phyloP scores from a whole-genome alignment of 2,797 vertebrate genomes.

The Pseudochirops corinnae region DNA sequence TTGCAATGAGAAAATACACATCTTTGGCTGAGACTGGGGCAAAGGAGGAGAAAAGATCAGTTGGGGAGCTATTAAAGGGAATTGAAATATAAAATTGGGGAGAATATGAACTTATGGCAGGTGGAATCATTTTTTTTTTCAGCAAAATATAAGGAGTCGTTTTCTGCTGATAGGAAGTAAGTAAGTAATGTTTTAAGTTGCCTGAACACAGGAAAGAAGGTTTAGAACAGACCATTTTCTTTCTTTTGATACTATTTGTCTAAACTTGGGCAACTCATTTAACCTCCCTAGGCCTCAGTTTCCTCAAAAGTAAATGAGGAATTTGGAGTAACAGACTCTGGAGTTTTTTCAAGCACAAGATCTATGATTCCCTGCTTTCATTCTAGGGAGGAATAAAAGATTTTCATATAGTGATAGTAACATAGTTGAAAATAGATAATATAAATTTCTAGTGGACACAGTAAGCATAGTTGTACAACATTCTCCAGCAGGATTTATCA shows the following conservation, averaged over 20 bases:
- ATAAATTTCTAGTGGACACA: background rate
- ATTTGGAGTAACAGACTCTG: background rate
- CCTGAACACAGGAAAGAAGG: background rate
- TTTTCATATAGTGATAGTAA: background rate
- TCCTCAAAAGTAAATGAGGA: background rate
- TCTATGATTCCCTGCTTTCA: background rate
- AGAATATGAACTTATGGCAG: background rate
- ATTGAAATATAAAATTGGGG: background rate
- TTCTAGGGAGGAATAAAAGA: background rate
- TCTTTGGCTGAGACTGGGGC: background rate
- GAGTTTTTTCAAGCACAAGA: background rate
- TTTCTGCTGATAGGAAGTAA: background rate
- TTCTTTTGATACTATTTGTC: background rate
- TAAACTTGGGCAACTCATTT: background rate
- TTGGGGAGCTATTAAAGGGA: background rate
- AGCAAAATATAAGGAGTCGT: background rate
- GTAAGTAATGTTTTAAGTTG: background rate
- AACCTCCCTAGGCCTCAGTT: background rate
- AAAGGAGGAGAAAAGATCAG: background rate
- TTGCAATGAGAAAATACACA: background rate
- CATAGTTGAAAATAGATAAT: background rate
- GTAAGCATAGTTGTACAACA: background rate
- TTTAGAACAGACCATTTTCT: background rate
- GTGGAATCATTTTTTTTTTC: background rate
- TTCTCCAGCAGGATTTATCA: background rate